phyloP scores from a whole-genome alignment of 2,797 vertebrate species.

The Hoplostethus mediterraneus region DNA sequence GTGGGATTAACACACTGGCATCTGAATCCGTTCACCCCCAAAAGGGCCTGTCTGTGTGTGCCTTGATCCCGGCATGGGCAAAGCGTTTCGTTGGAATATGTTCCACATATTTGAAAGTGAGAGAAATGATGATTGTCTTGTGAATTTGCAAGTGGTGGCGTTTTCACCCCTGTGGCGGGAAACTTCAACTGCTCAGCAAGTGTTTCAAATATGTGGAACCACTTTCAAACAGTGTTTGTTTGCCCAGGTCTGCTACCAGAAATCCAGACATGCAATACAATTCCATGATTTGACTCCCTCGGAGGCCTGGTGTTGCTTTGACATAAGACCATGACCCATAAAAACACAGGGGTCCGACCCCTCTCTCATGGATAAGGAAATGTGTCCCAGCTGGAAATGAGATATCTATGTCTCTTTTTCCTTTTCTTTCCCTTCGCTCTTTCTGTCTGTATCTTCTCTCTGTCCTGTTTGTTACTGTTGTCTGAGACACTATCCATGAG shows the following conservation, averaged over 20 bases:
- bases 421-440: slow-evolving; percentile 51
- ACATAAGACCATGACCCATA: slow-evolving; percentile 79
- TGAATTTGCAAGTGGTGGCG: slow-evolving; percentile 2
- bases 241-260: slow-evolving; percentile 22
- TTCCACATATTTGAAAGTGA: slow-evolving; percentile 27
- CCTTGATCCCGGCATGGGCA: slow-evolving; percentile 23
- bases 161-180: slow-evolving; percentile 15
- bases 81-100: slow-evolving; percentile 33
- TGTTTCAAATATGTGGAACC: slow-evolving; percentile 27
- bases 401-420: slow-evolving; percentile 66
- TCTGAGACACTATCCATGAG: slow-evolving; percentile 84
- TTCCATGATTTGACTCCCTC: slow-evolving; percentile 60
- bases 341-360: slow-evolving; percentile 61
- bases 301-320: slow-evolving; percentile 72
- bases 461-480: slow-evolving; percentile 71
- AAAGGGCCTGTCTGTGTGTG: slow-evolving; percentile 50
- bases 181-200: slow-evolving; percentile 1
- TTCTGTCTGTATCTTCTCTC: slow-evolving; percentile 60
- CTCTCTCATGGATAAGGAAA: slow-evolving; percentile 80
- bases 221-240: slow-evolving; percentile 25
- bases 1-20: slow-evolving; percentile 64
- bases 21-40: slow-evolving; percentile 55
- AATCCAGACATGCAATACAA: slow-evolving; percentile 57
- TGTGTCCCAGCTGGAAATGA: slow-evolving; percentile 75
- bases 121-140: slow-evolving; percentile 6